phyloP scores from a whole-genome alignment of 1,140 invertebrate genomes.

The Sminthurinus signatus region DNA sequence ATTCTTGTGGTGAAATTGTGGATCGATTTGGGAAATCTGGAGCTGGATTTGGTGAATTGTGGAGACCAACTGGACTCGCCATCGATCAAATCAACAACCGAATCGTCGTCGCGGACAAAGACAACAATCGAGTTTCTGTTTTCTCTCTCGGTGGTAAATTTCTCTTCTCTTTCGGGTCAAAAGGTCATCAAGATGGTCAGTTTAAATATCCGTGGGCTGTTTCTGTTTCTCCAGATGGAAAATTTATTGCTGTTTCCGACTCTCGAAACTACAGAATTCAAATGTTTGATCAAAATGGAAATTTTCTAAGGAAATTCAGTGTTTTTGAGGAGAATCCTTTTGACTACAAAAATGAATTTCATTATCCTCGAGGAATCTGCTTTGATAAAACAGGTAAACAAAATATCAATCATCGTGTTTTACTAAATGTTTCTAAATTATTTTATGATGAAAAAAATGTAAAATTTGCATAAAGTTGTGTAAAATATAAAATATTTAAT shows the following conservation, averaged over 20 bases:
- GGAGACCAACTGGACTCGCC: conserved; percentile 57
- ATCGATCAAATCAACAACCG: conserved; percentile 53
- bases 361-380: conserved; percentile 70
- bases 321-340: conserved; percentile 23
- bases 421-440: too few species aligned
- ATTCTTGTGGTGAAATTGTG: conserved; percentile 47
- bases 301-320: conserved; percentile 18
- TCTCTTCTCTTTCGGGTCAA: conserved; percentile 77
- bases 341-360: conserved; percentile 61
- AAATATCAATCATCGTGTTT: too few species aligned
- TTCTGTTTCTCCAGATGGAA: conserved; percentile 64
- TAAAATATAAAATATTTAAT: too few species aligned
- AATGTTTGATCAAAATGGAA: conserved; percentile 16
- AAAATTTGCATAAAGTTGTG: too few species aligned
- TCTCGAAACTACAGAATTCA: conserved; percentile 26
- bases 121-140: conserved; percentile 88
- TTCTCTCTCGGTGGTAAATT: conserved; percentile 72
- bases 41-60: conserved; percentile 51
- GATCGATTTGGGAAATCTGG: conserved; percentile 51
- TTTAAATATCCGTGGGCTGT: conserved; percentile 98
- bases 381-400: conserved; percentile 7
- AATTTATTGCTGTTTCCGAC: conserved; percentile 77
- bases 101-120: conserved; percentile 89
- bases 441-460: too few species aligned
- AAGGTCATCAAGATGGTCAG: conserved; percentile 73